These are phyloP conservation scores for Heteropelma amictum DNA, from an alignment of 2,888 invertebrate genomes.

Conservation along the genomic window DNA sequence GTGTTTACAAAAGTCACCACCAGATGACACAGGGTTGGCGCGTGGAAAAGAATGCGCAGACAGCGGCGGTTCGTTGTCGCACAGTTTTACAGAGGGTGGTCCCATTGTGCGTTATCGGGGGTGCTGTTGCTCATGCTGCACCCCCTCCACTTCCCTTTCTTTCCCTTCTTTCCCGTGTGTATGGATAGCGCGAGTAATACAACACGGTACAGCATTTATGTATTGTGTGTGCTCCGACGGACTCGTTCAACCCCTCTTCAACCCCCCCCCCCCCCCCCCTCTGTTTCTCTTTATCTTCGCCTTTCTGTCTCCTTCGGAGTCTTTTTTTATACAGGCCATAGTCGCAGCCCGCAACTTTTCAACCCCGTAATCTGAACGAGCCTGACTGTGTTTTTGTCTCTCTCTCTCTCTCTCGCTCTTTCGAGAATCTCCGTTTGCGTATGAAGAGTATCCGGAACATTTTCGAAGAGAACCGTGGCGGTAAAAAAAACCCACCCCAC, in stretches of 20 bases:
- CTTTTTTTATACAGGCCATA: conserved; percentile 19
- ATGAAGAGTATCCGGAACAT: conserved; percentile 48
- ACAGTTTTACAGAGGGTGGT: conserved; percentile 63
- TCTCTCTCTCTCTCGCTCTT: conserved; percentile 11
- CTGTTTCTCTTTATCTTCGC: conserved; percentile 7
- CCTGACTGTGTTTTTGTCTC: conserved; percentile 4
- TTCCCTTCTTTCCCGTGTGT: conserved; percentile 37
- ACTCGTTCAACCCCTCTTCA: conserved; percentile 46
- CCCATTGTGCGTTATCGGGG: conserved; percentile 66
- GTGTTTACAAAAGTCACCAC: conserved; percentile 77
- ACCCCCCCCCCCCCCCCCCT: conserved; percentile 6
- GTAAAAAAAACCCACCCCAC: conserved; percentile 58
- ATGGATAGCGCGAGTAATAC: conserved; percentile 35
- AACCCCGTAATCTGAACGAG: conserved; percentile 55
- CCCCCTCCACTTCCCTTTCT: conserved; percentile 48
- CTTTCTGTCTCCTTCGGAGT: no score
- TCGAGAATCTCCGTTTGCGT: conserved; percentile 7
- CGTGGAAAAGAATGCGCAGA: conserved; percentile 61
- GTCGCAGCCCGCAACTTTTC: conserved; percentile 56
- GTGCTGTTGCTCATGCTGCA: conserved; percentile 49
- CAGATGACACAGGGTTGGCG: conserved; percentile 73
- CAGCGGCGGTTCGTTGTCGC: conserved; percentile 41
- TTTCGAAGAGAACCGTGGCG: conserved; percentile 44
- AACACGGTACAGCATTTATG: conserved; percentile 35
- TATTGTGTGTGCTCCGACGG: conserved; percentile 40